Conservation (phyloP, 1,140 invertebrate species). For the Chironomus tepperi region DNA sequence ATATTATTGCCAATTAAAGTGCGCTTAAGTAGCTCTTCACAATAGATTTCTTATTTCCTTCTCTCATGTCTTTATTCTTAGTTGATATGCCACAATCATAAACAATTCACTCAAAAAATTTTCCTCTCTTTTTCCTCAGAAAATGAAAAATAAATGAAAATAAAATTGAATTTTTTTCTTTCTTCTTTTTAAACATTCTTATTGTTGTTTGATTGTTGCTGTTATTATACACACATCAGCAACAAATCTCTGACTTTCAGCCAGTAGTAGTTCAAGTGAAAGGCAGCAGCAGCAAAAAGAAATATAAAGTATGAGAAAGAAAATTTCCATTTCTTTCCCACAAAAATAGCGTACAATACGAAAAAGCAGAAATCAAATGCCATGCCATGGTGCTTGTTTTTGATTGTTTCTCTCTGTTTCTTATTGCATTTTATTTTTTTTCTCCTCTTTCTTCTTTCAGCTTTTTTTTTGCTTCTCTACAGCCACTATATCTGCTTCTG, state of each 20-base stretch:
- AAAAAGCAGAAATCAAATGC: constrained; percentile 11
- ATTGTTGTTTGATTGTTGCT: too few species aligned
- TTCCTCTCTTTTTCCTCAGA: not conserved
- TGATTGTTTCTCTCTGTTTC: constrained; percentile 21
- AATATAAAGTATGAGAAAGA: not conserved
- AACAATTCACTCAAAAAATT: not conserved
- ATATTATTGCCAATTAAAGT: too few species aligned
- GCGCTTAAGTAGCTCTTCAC: too few species aligned
- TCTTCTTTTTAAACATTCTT: not conserved
- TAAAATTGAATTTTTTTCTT: constrained; percentile 5
- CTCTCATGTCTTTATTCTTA: too few species aligned
- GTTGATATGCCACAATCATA: too few species aligned
- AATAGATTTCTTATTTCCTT: too few species aligned
- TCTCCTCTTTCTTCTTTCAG: not conserved
- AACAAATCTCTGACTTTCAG: not conserved
- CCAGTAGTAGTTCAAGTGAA: not conserved
- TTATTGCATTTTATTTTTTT: constrained; percentile 15
- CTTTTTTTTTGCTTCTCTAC: not conserved
- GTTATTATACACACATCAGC: not conserved
- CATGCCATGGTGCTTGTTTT: not conserved
- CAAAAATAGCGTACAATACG: not conserved
- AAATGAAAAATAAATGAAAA: constrained; percentile 3
- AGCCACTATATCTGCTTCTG: not conserved
- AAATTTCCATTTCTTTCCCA: constrained; percentile 11
- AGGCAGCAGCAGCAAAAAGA: constrained; percentile 1